Conservation (phyloP, 2,113 vertebrate species). For the Alexandromys fortis region DNA sequence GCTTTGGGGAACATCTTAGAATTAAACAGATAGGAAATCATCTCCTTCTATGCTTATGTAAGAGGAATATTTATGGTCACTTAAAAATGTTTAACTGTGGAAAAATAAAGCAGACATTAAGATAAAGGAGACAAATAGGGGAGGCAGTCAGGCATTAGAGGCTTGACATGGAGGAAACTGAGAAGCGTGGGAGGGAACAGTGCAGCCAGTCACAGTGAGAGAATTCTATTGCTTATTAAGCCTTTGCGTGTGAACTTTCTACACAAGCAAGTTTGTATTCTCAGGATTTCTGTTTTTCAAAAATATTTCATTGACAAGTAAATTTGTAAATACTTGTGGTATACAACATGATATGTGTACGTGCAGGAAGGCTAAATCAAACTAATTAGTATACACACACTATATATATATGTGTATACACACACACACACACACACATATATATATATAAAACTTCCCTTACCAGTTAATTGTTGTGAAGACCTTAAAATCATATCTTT, state of each 20-base stretch:
- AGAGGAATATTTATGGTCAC: slow-evolving; percentile 40
- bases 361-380: not conserved
- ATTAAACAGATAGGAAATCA: not conserved
- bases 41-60: not conserved
- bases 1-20: slow-evolving; percentile 1
- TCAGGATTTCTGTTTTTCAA: slow-evolving; percentile 59
- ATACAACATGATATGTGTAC: not conserved
- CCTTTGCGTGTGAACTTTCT: slow-evolving; percentile 73
- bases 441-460: not conserved
- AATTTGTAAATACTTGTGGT: not conserved
- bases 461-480: not conserved
- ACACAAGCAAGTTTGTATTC: slow-evolving; percentile 82
- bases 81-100: slow-evolving; percentile 24
- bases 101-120: slow-evolving; percentile 68
- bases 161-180: not conserved
- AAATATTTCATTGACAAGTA: not conserved
- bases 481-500: not conserved
- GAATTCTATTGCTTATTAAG: slow-evolving; percentile 82
- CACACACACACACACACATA: too few relatives aligned
- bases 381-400: not conserved
- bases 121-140: slow-evolving; percentile 69
- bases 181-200: slow-evolving; percentile 60
- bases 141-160: slow-evolving; percentile 74
- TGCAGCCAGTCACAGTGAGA: slow-evolving; percentile 76
- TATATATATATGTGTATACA: not conserved